Evolutionary conservation across 2,113 vertebrate species (phyloP).

Genomic region (Boleophthalmus pectinirostris): DNA sequence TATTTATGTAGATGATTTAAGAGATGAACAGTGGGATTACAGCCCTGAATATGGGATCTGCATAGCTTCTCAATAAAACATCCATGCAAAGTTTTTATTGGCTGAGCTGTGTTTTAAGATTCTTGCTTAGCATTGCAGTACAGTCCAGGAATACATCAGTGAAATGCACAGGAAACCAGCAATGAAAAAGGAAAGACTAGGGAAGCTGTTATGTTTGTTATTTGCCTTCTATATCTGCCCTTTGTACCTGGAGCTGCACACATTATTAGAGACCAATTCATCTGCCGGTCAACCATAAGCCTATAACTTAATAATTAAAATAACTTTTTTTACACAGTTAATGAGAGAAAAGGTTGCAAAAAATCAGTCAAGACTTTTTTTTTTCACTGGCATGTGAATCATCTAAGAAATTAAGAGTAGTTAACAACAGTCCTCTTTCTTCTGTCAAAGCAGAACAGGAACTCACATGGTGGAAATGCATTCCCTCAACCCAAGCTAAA

Average conservation of each 20-base stretch:
- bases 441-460: slow-evolving; percentile 45
- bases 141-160: slow-evolving; percentile 71
- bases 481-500: slow-evolving; percentile 57
- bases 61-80: slow-evolving; percentile 11
- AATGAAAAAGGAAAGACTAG: slow-evolving; percentile 61
- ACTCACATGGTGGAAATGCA: slow-evolving; percentile 62
- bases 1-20: slow-evolving; percentile 6
- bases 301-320: background rate
- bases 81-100: slow-evolving; percentile 5
- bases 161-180: slow-evolving; percentile 70
- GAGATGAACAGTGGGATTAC: slow-evolving; percentile 7
- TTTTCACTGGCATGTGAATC: slow-evolving; percentile 7
- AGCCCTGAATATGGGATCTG: background rate
- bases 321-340: slow-evolving; percentile 4
- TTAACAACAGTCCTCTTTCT: slow-evolving; percentile 53
- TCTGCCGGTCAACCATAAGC: background rate
- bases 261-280: slow-evolving; percentile 29
- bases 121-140: background rate
- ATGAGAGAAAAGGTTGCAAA: slow-evolving; percentile 1
- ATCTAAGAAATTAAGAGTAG: slow-evolving; percentile 29
- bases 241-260: slow-evolving; percentile 67
- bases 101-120: slow-evolving; percentile 17
- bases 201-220: slow-evolving; percentile 68
- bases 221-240: slow-evolving; percentile 63
- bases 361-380: background rate